Base-by-base conservation (phyloP, 2,113 vertebrate species). In the Elephas maximus region DNA sequence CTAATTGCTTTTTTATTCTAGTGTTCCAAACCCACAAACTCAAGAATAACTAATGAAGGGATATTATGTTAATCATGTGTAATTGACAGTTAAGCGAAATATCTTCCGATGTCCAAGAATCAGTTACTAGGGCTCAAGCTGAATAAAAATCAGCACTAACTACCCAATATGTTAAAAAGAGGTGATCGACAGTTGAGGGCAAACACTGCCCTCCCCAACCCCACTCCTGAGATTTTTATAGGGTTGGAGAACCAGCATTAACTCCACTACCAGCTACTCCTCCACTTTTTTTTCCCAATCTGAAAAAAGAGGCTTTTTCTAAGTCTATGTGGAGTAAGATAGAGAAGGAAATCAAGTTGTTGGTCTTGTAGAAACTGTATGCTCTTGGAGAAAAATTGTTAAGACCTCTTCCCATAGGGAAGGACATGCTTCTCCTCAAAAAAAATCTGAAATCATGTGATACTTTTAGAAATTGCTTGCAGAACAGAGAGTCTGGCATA, bases 151-250 rank as follows among this genome's bases (percentile, higher is more conserved):
- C 53, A 26, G 2, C 33, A 57, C 30, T 86, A 51, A 77, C 41
- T 41, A 51, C 10, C 18, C 9, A 74, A 21, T 1, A 60, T 60
- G 78, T 62, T 51, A 76, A 74, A 44, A 8, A 89, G 18, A 62
- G n/a, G 6, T 26, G 44, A 30, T 79, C 51, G 65, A 37, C 15
- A 53, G 26, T 17, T 71, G 37, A 57, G 10, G 12, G 2, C 28
- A 69, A 67, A n/a, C 14, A n/a, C 18, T n/a, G 15, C 10, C 51
- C 33, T 0, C 3, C 7, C 3, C 20, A 0, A 0, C 4, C 11
- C 24, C 1, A 69, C 7, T 69, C 14, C 41, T 51, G 28, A 37
- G 6, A 9, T 74, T 76, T 67, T 51, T 53, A 65, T 24, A 8
- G 6, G 5, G 15, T 65, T 45, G 12, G 17, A 78, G 18, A 74